Evolutionary conservation across 2,888 invertebrate genomes (phyloP).

Genomic region (Nineta flava): DNA sequence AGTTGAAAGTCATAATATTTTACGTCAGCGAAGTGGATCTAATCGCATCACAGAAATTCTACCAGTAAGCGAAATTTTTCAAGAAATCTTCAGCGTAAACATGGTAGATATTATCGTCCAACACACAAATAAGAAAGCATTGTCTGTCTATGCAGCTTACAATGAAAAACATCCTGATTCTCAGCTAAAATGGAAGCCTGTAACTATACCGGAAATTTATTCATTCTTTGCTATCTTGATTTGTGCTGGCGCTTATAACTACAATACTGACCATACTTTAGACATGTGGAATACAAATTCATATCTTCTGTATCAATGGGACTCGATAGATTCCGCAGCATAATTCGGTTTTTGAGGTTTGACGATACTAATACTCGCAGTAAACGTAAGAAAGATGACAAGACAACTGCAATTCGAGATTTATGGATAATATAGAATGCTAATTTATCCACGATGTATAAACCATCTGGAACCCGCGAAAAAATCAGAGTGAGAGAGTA

Average conservation of each 20-base stretch:
- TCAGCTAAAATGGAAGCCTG: constrained; percentile 8
- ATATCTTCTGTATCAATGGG: constrained; percentile 13
- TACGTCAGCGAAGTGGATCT: constrained; percentile 6
- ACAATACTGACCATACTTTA: constrained; percentile 12
- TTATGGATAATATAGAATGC: constrained; percentile 14
- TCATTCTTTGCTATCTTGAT: constrained; percentile 13
- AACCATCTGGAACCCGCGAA: constrained; percentile 13
- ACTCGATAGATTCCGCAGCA: constrained; percentile 11
- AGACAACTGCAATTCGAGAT: constrained; percentile 16
- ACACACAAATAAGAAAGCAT: neutral
- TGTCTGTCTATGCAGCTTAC: neutral
- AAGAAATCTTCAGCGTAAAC: neutral
- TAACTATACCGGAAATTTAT: constrained; percentile 10
- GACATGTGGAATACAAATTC: constrained; percentile 13
- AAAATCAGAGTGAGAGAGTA: constrained; percentile 17
- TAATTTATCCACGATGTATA: constrained; percentile 12
- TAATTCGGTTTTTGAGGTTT: constrained; percentile 18
- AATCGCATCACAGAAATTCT: neutral
- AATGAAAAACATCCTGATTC: neutral
- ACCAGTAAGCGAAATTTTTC: constrained; percentile 1
- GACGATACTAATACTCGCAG: constrained; percentile 16
- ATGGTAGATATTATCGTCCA: constrained; percentile 1
- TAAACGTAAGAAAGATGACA: constrained; percentile 14
- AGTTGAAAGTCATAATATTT: constrained; percentile 9
- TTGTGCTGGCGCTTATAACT: constrained; percentile 12